Base-by-base conservation (phyloP, 2,113 vertebrate species). In the Cyprinus carpio region DNA sequence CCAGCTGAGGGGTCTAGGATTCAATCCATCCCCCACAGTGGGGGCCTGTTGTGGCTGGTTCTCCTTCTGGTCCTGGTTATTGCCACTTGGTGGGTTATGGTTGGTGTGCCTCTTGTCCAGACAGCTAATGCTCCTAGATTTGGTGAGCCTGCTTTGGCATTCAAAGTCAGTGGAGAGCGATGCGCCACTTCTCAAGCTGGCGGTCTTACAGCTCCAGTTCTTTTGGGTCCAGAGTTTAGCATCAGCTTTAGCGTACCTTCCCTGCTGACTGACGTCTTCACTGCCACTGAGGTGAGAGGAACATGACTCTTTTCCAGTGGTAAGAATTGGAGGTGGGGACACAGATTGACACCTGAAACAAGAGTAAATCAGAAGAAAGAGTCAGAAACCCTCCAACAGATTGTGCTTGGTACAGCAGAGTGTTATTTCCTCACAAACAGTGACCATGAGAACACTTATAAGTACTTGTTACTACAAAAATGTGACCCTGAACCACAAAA, bases 281-380 rank as follows among this genome's bases (percentile, higher is more conserved):
- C 95, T 93, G 64, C 98, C 97, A 0, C 95, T 96, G 86, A 97
- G 94, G 78, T 94, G 90, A 0, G 93, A 94, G 83, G 94, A 96
- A 87, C 93, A 91, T 75, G 93, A 94, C 86, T 93, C 95, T 88
- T 95, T 94, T 18, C 93, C 93, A 0, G 93, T 94, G 83, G 96
- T 95, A 64, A 97, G 83, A 88, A 96, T 93, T 60, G 96, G 95
- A 1, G 95, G 96, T 8, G 96, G 95, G 69, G 96, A 98, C 79
- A 95, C 95, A 79, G 98, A 96, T 87, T 96, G 96, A 93, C 96
- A 97, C 96, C 98, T 99, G 91, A 79, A 25, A 94, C 56, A 84
- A 91, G 88, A 93, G 86, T 29, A 88, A 87, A 94, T 89, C 64
- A 90, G 71, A 75, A 23, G 67, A 82, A 27, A 91, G 76, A 88